A percentile compares a stretch with the other conserved stretches of the same genome.
phyloP scores from a whole-genome alignment of 2,888 invertebrate genomes.

The Temnothorax ravouxi region DNA sequence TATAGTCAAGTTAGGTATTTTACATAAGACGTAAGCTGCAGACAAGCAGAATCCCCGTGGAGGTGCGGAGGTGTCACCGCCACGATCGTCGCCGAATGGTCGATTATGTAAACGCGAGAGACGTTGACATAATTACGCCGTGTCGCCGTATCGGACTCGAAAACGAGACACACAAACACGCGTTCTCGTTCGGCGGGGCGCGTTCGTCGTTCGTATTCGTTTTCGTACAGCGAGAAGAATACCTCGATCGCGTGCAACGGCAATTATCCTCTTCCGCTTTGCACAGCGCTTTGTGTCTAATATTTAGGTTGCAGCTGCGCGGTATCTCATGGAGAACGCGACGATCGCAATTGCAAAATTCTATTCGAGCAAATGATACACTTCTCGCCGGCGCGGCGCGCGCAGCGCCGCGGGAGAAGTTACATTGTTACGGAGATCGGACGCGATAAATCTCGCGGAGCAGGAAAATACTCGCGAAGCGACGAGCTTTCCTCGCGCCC shows the following conservation, averaged over 20 bases:
- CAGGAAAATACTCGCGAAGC: not conserved
- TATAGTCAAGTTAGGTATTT: conserved; percentile 65
- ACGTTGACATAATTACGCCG: conserved; percentile 18
- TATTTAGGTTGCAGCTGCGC: conserved; percentile 31
- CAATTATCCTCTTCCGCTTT: conserved; percentile 38
- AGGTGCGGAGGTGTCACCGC: conserved; percentile 41
- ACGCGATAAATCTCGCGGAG: not conserved
- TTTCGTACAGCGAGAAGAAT: conserved; percentile 8
- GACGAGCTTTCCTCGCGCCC: conserved; percentile 13
- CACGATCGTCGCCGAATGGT: conserved; percentile 55
- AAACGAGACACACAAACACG: conserved; percentile 27
- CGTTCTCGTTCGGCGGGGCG: not conserved
- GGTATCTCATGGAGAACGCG: conserved; percentile 11
- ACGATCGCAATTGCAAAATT: conserved; percentile 16
- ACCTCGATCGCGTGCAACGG: conserved; percentile 30
- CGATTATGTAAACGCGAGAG: conserved; percentile 67
- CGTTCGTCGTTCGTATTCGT: not conserved
- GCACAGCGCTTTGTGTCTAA: conserved; percentile 26
- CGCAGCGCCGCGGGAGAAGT: not conserved
- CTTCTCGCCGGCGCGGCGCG: not conserved
- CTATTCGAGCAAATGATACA: not conserved
- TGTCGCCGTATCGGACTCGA: not conserved
- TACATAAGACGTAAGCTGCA: conserved; percentile 73
- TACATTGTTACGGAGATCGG: not conserved
- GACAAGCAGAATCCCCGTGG: conserved; percentile 74